These are phyloP conservation scores for Acrocephalus kingi DNA, from an alignment of 2,113 vertebrate genomes.

Conservation along the genomic window DNA sequence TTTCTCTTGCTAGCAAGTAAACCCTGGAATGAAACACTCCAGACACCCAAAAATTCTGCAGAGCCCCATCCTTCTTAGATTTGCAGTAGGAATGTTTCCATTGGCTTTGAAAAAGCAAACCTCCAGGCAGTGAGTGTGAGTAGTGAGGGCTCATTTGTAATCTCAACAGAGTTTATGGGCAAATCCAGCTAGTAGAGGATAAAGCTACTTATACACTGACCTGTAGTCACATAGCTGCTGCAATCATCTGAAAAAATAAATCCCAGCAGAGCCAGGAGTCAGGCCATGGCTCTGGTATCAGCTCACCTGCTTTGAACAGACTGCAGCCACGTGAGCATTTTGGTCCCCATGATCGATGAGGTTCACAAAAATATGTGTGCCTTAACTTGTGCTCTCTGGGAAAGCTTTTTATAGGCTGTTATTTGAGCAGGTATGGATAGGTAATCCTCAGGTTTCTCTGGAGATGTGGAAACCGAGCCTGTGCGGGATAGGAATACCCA, in stretches of 20 bases:
- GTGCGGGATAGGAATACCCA: not conserved
- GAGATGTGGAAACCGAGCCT: not conserved
- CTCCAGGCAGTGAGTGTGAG: not conserved
- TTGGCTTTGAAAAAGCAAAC: not conserved
- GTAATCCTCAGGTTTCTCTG: not conserved
- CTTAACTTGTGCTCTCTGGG: not conserved
- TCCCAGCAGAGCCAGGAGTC: not conserved
- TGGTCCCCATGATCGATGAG: accelerated
- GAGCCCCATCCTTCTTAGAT: not conserved
- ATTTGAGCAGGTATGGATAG: not conserved
- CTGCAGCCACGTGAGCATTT: not conserved
- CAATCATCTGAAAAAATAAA: not conserved
- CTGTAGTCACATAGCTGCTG: not conserved
- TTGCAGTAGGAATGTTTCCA: not conserved
- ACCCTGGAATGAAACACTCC: not conserved
- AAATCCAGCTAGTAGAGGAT: not conserved
- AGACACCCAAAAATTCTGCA: not conserved
- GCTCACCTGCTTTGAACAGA: not conserved
- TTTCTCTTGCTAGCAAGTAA: not conserved
- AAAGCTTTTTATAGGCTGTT: not conserved
- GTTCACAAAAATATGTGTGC: not conserved
- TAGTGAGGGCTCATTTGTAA: not conserved
- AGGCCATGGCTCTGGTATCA: not conserved
- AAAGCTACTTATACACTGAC: not conserved
- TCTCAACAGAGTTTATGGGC: not conserved